phyloP scores from a whole-genome alignment of 1,140 invertebrate species.

The Saxidomus purpurata region DNA sequence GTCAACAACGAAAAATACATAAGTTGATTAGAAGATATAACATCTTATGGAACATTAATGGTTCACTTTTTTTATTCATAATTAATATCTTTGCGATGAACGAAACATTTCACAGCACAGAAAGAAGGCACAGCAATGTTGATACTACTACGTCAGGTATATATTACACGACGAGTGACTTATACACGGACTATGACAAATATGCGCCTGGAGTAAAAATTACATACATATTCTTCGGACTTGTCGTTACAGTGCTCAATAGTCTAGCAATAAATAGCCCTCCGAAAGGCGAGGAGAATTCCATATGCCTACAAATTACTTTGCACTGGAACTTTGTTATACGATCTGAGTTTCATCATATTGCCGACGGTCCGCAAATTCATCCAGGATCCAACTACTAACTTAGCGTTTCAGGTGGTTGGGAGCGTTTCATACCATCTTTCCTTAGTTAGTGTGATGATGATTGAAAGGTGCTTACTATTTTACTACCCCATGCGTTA shows the following conservation, averaged over 20 bases:
- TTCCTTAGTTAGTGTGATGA: neutral
- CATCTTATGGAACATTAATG: no score
- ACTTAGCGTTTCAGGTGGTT: neutral
- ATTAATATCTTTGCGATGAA: no score
- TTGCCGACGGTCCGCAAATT: neutral
- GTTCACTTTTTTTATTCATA: no score
- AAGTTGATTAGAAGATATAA: no score
- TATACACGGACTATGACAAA: neutral
- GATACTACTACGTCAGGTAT: no score
- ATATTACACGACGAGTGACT: neutral
- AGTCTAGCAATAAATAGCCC: neutral
- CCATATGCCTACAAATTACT: neutral
- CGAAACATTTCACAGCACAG: no score
- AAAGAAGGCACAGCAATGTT: no score
- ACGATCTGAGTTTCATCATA: neutral
- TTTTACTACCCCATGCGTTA: slow-evolving; percentile 11
- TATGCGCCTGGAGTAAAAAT: neutral
- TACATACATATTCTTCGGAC: neutral
- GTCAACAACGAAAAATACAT: no score
- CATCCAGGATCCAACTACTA: neutral
- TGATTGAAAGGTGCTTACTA: neutral
- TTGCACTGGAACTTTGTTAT: neutral
- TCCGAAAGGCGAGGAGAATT: no score
- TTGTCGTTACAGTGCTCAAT: neutral
- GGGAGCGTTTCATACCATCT: neutral